Evolutionary conservation across 2,797 vertebrate species (phyloP).

Genomic region (Oryzias dopingdopingensis): DNA sequence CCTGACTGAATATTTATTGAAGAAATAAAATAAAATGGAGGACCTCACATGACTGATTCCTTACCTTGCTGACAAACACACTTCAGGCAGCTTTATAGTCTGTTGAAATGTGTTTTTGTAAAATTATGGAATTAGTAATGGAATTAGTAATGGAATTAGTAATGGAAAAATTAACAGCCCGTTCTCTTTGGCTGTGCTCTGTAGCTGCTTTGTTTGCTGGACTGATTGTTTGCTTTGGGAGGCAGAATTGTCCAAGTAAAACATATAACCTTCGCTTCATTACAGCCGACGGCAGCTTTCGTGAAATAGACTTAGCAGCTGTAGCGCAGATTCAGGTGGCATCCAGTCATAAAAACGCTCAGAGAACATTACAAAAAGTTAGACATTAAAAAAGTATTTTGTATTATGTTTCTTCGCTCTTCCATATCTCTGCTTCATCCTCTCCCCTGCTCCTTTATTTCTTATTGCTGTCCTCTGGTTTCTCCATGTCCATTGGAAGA

Average conservation of each 20-base stretch:
- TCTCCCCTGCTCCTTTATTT: conserved; percentile 17
- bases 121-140: conserved; percentile 18
- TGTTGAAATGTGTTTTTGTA: too few relatives aligned
- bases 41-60: too few relatives aligned
- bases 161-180: conserved; percentile 41
- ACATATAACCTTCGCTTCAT: conserved; percentile 36
- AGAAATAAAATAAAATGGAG: too few relatives aligned
- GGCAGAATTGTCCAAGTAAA: conserved; percentile 48
- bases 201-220: conserved; percentile 24
- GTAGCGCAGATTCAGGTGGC: conserved; percentile 27
- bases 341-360: conserved; percentile 46
- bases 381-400: conserved; percentile 21
- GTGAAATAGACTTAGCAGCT: conserved; percentile 6
- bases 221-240: conserved; percentile 32
- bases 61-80: too few relatives aligned
- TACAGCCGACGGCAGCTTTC: conserved; percentile 23
- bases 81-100: too few relatives aligned
- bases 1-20: too few relatives aligned
- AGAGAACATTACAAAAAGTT: conserved; percentile 41
- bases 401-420: conserved; percentile 27
- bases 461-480: conserved; percentile 45
- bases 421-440: conserved; percentile 32
- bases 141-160: conserved; percentile 33
- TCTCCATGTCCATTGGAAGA: conserved; percentile 56
- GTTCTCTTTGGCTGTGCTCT: conserved; percentile 39